A percentile compares a stretch with the other conserved stretches of the same genome.
Evolutionary conservation across 2,888 invertebrate species (phyloP).

Genomic region (Harmothoe impar): DNA sequence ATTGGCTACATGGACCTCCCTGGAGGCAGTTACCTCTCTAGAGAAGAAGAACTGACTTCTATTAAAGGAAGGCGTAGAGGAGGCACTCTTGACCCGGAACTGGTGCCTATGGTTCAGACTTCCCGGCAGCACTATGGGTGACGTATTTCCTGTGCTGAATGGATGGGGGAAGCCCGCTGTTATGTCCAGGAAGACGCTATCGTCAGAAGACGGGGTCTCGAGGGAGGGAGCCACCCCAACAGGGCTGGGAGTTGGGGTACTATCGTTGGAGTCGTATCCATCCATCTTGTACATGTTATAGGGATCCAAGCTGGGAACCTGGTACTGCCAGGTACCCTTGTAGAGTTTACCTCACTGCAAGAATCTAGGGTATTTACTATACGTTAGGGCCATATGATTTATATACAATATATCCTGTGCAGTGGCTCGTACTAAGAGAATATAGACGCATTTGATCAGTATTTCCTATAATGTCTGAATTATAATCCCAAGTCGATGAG

Average conservation of each 20-base stretch:
- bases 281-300: background rate
- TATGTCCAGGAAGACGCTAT: conserved; percentile 36
- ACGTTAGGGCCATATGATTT: no score
- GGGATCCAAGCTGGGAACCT: no score
- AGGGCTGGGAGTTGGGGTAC: background rate
- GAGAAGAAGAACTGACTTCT: conserved; percentile 60
- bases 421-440: no score
- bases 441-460: no score
- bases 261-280: background rate
- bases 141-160: background rate
- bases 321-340: no score
- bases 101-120: background rate
- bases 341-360: no score
- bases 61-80: conserved; percentile 23
- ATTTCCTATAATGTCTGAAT: no score
- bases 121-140: conserved; percentile 5
- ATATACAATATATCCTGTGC: no score
- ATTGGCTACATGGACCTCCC: conserved; percentile 14
- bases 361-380: no score
- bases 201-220: conserved; percentile 26
- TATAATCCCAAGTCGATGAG: no score
- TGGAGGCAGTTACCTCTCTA: conserved; percentile 30
- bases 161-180: background rate
- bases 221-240: background rate
- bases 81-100: conserved; percentile 55